A percentile compares a stretch with the other conserved stretches of the same genome.
Conservation (phyloP, 1,140 invertebrate genomes). For the Oncopodura yosiiana region DNA sequence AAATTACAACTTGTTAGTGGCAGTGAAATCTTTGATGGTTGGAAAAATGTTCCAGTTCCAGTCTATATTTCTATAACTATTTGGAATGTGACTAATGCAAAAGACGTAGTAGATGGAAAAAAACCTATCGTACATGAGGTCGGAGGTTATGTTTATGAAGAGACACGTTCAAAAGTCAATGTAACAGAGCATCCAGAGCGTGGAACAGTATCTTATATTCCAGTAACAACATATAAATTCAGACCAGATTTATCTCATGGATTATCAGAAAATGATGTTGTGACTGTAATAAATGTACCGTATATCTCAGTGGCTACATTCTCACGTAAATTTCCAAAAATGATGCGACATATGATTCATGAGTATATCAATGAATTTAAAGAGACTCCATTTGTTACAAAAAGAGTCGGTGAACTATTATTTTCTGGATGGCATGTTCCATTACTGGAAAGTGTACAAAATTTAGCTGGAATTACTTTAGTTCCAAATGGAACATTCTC, state of each 20-base stretch:
- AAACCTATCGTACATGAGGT: slow-evolving; percentile 43
- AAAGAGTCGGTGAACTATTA: slow-evolving; percentile 1
- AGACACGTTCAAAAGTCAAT: too few relatives aligned
- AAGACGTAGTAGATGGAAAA: slow-evolving; percentile 40
- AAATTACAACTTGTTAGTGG: slow-evolving; percentile 19
- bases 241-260: slow-evolving; percentile 26
- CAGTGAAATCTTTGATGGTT: slow-evolving; percentile 24
- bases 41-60: slow-evolving; percentile 41
- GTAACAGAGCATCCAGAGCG: slow-evolving; percentile 34
- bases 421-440: slow-evolving; percentile 11
- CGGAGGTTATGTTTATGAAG: slow-evolving; percentile 48
- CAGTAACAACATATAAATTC: too few relatives aligned
- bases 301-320: too few relatives aligned
- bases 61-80: slow-evolving; percentile 52
- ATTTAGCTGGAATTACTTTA: neutral
- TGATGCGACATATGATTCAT: too few relatives aligned
- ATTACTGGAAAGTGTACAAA: slow-evolving; percentile 6
- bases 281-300: slow-evolving; percentile 25
- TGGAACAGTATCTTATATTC: too few relatives aligned
- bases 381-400: slow-evolving; percentile 4
- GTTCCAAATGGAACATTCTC: slow-evolving; percentile 19
- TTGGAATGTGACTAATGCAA: slow-evolving; percentile 44
- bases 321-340: too few relatives aligned
- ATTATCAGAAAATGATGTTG: slow-evolving; percentile 1
- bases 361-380: too few relatives aligned